These are phyloP conservation scores for Lissocephala sabroskyi DNA, from an alignment of 2,888 invertebrate species.

Conservation along the genomic window DNA sequence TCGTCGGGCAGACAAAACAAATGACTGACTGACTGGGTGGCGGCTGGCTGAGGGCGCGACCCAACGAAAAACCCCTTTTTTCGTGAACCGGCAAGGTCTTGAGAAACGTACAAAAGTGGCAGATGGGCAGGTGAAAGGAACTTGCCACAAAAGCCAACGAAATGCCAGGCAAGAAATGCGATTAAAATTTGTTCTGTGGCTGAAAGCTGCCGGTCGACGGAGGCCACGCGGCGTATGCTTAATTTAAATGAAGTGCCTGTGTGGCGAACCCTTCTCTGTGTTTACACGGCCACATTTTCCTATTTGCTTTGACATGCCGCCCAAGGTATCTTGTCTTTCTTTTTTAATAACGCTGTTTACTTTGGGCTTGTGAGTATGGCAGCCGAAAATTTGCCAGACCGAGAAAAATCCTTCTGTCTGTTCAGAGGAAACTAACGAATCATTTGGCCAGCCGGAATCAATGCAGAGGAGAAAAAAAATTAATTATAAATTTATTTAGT, in stretches of 20 bases:
- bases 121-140: constrained; percentile 9
- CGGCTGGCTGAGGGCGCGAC: constrained; percentile 14
- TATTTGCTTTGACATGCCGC: constrained; percentile 1
- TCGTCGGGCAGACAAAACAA: constrained; percentile 40
- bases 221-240: constrained; percentile 40
- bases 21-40: constrained; percentile 53
- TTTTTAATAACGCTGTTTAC: constrained; percentile 50
- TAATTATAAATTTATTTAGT: too few species aligned
- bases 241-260: constrained; percentile 60
- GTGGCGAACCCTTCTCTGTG: constrained; percentile 18
- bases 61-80: constrained; percentile 26
- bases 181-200: constrained; percentile 60
- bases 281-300: constrained; percentile 22
- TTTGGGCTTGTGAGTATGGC: constrained; percentile 43
- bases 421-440: too few species aligned
- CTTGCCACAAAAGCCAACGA: constrained; percentile 29
- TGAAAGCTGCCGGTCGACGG: constrained; percentile 34
- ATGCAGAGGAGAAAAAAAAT: too few species aligned
- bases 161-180: constrained; percentile 40
- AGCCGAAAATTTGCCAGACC: constrained; percentile 1
- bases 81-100: constrained; percentile 14
- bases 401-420: too few species aligned
- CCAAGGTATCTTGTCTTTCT: constrained; percentile 6
- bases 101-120: constrained; percentile 11
- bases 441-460: too few species aligned